Evolutionary conservation across 2,888 invertebrate species (phyloP), one percentile per base, ranked within the genome.

Genomic region (Nymphalis polychloros): DNA sequence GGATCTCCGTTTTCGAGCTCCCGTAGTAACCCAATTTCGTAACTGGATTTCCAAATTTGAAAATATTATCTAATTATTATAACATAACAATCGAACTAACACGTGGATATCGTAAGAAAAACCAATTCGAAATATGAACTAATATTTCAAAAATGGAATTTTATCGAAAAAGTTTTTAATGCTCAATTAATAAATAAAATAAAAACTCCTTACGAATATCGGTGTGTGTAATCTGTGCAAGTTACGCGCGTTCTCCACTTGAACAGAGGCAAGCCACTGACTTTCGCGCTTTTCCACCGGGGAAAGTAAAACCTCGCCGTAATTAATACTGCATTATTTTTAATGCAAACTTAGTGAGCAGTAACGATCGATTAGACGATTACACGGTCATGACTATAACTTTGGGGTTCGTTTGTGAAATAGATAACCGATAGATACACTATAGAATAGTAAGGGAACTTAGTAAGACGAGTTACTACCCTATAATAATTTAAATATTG

Each of bases 281-380:
- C 89, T 89, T 88, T 89, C 89, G 88, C 89, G 77, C 73, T 89
- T 90, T 90, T 89, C 89, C 90, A 85, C 75, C 76, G 87, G 90
- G 88, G 90, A 90, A 91, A 90, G 90, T 89, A 85, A 84, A 83
- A 77, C 82, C 80, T 80, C 81, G 78, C 78, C 81, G 80, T 88
- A 87, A 89, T 89, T 89, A 87, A 70, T 67, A 65, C 73, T 53
- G 63, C 57, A 62, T 57, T 69, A 69, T 68, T 72, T 68, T 68
- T 66, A 70, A 70, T 68, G 60, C 55, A 64, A 52, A 61, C 19
- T 65, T 60, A 41, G 27, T 49, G 46, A 49, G 50, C 49, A 23
- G 61, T 59, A 59, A 64, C 63, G 61, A 67, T 71, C 64, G 64
- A 64, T 64, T 59, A 64, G 66, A 57, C 31, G 59, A 57, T 70